Evolutionary conservation across 2,113 vertebrate species (phyloP), one percentile per base, ranked within the genome.

Genomic region (Tragelaphus buxtoni): DNA sequence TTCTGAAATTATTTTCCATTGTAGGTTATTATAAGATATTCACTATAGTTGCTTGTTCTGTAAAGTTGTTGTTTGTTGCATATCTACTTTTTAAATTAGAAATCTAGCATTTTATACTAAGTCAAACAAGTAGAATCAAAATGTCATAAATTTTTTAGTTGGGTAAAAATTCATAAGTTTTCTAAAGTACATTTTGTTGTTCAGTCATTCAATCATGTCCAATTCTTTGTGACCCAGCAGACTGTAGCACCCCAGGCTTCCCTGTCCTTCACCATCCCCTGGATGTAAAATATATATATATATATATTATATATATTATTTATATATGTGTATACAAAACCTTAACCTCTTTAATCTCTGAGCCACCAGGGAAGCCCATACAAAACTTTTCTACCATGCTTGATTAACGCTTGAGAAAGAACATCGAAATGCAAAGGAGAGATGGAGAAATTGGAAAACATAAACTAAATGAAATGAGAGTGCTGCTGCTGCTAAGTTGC

Each of bases 201-300:
- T 65, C 32, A 65, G 32, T 65, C 32, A 65, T 32, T n/a, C 63
- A n/a, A 3, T 65, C 16, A n/a, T 35, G 16, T 65, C 32, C 16
- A 9, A 5, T 16, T 65, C 16, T 65, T 65, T 65, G 63, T 0
- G 0, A 65, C 63, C 32, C 17, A 1, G 9, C n/a, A 4, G 4
- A 65, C 63, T 65, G 63, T 2, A 65, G 32, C 63, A 9, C 2
- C 0, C 63, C 63, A 65, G 63, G 63, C 16, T 65, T 65, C 32
- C 1, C 16, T 35, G 63, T n/a, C 61, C 32, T n/a, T 65, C 32
- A 65, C 32, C 61, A n/a, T 65, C 61, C n/a, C 14, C 61, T 2
- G 61, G 32, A 9, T 63, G 7, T n/a, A n/a, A 63, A n/a, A n/a
- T n/a, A 63, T n/a, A 7, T 32, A 14, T 32, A 14, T 32, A 63